phyloP scores from a whole-genome alignment of 2,888 invertebrate species.

The Trissoscelio sp. region DNA sequence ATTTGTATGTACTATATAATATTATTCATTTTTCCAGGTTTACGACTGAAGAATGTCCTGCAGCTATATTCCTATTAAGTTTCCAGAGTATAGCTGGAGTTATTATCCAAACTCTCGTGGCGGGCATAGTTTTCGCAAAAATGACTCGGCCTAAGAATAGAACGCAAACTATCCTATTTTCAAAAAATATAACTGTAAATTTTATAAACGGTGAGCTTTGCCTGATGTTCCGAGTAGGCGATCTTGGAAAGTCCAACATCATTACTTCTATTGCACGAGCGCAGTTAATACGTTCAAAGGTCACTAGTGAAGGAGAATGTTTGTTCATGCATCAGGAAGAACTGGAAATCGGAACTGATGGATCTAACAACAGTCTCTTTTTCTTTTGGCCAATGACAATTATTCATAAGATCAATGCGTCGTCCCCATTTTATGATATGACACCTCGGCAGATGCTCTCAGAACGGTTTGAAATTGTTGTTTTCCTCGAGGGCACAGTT shows the following conservation, averaged over 20 bases:
- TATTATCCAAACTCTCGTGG: conserved; percentile 92
- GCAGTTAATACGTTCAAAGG: conserved; percentile 88
- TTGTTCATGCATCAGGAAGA: conserved; percentile 93
- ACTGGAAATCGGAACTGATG: conserved; percentile 90
- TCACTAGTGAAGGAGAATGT: conserved; percentile 91
- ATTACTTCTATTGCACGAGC: conserved; percentile 90
- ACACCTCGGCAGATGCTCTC: conserved; percentile 94
- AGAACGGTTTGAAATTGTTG: conserved; percentile 93
- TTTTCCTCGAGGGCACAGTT: conserved; percentile 88
- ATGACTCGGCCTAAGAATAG: conserved; percentile 97
- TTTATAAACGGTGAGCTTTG: conserved; percentile 93
- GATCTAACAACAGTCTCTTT: conserved; percentile 94
- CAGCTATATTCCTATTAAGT: conserved; percentile 97
- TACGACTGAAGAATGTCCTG: conserved; percentile 96
- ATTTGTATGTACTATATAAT: too few species aligned
- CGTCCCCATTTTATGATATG: conserved; percentile 94
- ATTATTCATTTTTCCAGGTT: too few species aligned
- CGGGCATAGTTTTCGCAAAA: conserved; percentile 96
- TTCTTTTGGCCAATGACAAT: conserved; percentile 98
- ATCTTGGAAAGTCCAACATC: conserved; percentile 97
- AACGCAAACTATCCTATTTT: conserved; percentile 96
- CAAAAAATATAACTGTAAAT: conserved; percentile 93
- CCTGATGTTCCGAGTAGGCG: conserved; percentile 96
- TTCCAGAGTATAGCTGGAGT: conserved; percentile 97
- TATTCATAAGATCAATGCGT: conserved; percentile 93